Percentiles rank a stretch among this genome's conserved stretches.
Evolutionary conservation across 2,888 invertebrate genomes (phyloP).

Genomic region (Trissonchulus latispiculum): DNA sequence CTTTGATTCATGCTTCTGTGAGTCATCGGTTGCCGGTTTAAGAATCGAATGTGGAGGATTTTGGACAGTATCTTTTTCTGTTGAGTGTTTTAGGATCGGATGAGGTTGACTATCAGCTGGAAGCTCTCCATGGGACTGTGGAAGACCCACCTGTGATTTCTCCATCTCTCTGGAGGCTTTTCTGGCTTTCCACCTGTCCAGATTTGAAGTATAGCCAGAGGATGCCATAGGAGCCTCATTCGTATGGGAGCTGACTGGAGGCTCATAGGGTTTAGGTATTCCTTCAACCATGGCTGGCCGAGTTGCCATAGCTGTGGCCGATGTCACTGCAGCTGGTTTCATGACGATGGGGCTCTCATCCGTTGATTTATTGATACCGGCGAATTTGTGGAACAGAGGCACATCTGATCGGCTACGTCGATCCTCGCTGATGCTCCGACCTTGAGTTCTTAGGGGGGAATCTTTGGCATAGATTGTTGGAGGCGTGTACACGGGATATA

Average conservation of each 20-base stretch:
- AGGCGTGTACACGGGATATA: neutral
- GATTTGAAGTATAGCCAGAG: neutral
- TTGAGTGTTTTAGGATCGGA: neutral
- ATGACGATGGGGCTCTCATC: neutral
- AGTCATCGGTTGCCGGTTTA: neutral
- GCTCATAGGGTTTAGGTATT: neutral
- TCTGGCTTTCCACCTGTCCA: neutral
- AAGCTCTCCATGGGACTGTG: neutral
- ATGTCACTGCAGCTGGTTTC: neutral
- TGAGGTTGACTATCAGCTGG: neutral
- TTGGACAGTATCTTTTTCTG: neutral
- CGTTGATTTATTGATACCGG: too few relatives aligned
- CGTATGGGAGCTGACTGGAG: neutral
- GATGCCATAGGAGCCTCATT: neutral
- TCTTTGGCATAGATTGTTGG: neutral
- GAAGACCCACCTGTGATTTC: neutral
- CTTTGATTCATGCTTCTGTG: neutral
- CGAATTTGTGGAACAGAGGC: too few relatives aligned
- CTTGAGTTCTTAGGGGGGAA: neutral
- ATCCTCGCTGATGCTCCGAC: neutral
- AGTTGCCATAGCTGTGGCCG: too few relatives aligned
- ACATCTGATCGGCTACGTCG: neutral
- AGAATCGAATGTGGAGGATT: neutral
- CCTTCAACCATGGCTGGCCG: too few relatives aligned
- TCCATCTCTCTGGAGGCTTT: neutral